A percentile compares a stretch with the other conserved stretches of the same genome.
Conservation (phyloP, 2,888 invertebrate genomes). For the Mythimna loreyi region DNA sequence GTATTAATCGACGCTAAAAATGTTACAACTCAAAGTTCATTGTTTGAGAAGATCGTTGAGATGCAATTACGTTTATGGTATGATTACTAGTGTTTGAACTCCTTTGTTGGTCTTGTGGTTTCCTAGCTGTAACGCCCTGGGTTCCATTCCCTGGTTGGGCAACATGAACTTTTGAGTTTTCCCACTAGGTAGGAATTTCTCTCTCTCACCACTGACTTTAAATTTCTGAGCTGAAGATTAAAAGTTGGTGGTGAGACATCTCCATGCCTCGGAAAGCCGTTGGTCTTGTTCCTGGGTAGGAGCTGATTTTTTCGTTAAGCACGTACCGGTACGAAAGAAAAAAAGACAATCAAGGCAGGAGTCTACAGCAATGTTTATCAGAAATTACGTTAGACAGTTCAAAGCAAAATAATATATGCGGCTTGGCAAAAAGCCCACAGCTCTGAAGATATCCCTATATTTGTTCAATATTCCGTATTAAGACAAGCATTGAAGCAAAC, state of each 20-base stretch:
- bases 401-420: slow-evolving; percentile 44
- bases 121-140: too few relatives aligned
- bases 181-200: too few relatives aligned
- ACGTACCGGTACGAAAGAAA: neutral
- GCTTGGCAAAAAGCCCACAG: slow-evolving; percentile 54
- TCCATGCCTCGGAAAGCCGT: too few relatives aligned
- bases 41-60: neutral
- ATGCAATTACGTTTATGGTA: slow-evolving; percentile 3
- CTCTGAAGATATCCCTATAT: slow-evolving; percentile 40
- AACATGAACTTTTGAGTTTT: too few relatives aligned
- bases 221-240: too few relatives aligned
- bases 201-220: too few relatives aligned
- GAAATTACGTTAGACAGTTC: slow-evolving; percentile 11
- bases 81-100: neutral
- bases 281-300: too few relatives aligned
- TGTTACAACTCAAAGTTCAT: neutral
- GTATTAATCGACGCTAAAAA: neutral
- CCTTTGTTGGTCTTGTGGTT: too few relatives aligned
- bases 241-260: too few relatives aligned
- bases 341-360: neutral
- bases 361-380: neutral
- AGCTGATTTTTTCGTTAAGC: neutral
- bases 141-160: too few relatives aligned
- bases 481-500: slow-evolving; percentile 37
- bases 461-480: slow-evolving; percentile 47